phyloP scores from a whole-genome alignment of 2,888 invertebrate genomes.

The Sceliomorpha sp. region DNA sequence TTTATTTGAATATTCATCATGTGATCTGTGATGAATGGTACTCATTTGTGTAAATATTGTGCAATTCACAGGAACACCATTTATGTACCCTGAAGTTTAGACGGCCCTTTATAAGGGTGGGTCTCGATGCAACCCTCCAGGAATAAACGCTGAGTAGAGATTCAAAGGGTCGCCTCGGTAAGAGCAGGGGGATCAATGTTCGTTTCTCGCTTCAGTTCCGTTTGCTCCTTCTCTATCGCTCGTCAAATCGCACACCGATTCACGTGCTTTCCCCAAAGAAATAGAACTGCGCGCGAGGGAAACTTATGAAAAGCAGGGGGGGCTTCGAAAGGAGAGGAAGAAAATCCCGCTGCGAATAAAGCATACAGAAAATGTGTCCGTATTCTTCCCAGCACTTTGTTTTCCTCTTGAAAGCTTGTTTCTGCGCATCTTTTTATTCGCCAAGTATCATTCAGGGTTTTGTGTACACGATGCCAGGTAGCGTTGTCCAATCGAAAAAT shows the following conservation, averaged over 20 bases:
- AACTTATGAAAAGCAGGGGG: constrained; percentile 18
- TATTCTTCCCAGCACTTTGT: constrained; percentile 27
- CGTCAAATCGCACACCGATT: constrained; percentile 36
- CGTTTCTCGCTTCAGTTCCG: constrained; percentile 21
- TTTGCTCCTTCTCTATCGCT: constrained; percentile 24
- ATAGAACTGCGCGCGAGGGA: constrained; percentile 14
- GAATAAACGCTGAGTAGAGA: constrained; percentile 19
- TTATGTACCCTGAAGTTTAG: constrained; percentile 14
- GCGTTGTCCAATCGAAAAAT: constrained; percentile 14
- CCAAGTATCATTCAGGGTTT: constrained; percentile 21
- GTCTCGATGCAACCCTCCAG: constrained; percentile 23
- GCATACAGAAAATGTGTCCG: constrained; percentile 21
- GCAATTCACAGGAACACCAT: constrained; percentile 9
- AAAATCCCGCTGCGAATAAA: constrained; percentile 15
- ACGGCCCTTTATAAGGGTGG: constrained; percentile 17
- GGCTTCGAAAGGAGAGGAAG: constrained; percentile 8
- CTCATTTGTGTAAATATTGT: constrained; percentile 20
- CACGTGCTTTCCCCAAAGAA: constrained; percentile 16
- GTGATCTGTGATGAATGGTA: constrained; percentile 10
- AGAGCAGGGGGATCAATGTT: constrained; percentile 18
- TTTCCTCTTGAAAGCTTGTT: constrained; percentile 20
- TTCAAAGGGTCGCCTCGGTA: constrained; percentile 25
- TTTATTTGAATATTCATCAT: constrained; percentile 4
- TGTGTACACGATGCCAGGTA: constrained; percentile 10
- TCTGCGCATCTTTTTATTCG: constrained; percentile 15